Evolutionary conservation across 2,797 vertebrate genomes (phyloP).

Genomic region (Synaphobranchus kaupii): DNA sequence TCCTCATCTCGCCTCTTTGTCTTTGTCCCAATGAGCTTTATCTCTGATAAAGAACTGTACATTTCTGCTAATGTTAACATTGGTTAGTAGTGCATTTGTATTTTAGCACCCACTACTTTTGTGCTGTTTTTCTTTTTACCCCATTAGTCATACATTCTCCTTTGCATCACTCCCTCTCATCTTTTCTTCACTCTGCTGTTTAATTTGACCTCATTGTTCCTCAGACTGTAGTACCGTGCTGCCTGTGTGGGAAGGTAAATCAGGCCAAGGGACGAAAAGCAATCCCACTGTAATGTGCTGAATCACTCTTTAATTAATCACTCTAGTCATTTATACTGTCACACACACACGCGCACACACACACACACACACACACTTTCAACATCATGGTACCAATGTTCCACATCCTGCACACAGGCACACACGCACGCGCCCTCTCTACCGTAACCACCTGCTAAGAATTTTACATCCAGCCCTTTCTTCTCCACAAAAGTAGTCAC

Average conservation of each 20-base stretch:
- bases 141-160: neutral
- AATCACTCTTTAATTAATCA: constrained; percentile 46
- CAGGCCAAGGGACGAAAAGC: neutral
- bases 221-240: neutral
- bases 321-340: constrained; percentile 39
- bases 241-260: neutral
- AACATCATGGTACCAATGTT: neutral
- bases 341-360: constrained; percentile 28
- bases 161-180: neutral
- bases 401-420: constrained; percentile 13
- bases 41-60: no score
- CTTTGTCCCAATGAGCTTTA: neutral
- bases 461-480: constrained; percentile 44
- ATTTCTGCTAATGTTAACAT: neutral
- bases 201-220: neutral
- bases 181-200: neutral
- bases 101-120: neutral
- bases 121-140: neutral
- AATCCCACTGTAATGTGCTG: constrained; percentile 36
- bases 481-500: constrained; percentile 29
- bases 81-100: neutral
- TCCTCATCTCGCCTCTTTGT: neutral
- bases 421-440: neutral
- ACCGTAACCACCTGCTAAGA: neutral
- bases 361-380: constrained; percentile 2